Evolutionary conservation across 2,113 vertebrate species (phyloP), one percentile per base, ranked within the genome.

Genomic region (Erythrocercus mccallii): DNA sequence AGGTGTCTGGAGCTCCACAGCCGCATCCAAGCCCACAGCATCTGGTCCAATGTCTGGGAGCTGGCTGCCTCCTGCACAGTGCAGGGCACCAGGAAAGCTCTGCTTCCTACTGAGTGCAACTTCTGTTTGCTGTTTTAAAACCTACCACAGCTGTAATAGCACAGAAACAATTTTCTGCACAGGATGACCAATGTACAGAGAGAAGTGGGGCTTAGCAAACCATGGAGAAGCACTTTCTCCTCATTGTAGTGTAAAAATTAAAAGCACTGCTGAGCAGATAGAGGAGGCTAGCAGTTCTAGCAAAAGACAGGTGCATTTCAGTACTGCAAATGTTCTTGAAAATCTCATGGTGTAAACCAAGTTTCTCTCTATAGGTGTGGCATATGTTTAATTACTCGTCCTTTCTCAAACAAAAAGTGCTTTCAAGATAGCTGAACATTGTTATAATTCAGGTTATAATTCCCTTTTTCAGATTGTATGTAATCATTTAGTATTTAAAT

Each of bases 1-100:
- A n/a, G 58, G 22, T 9, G 3, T 61, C 66, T 53, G 92, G 57
- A 76, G 45, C n/a, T 28, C 18, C 2, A 1, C 4, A 8, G 45
- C 27, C 1, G 0, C 47, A 31, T 70, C 65, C 76, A 70, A 3
- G 33, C 33, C 68, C 1, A 5, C 37, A 23, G 69, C 8, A 1
- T 30, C 56, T 33, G 33, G 1, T 33, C 27, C 11, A 2, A 12
- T 2, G 9, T 9, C 28, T 2, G 2, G 42, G n/a, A 62, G 22
- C 21, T 61, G 13, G 10, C 53, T 57, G 11, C 44, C 20, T 51
- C 37, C 2, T 0, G 2, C 71, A 37, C 21, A 38, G 27, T 4
- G 0, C 9, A 71, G 47, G 2, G 1, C 28, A 10, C 24, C 35
- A 7, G 40, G 74, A 61, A 42, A 74, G 45, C 76, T 88, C 51